Base-by-base conservation (phyloP, 2,113 vertebrate species). In the Triplophysa siluroides region DNA sequence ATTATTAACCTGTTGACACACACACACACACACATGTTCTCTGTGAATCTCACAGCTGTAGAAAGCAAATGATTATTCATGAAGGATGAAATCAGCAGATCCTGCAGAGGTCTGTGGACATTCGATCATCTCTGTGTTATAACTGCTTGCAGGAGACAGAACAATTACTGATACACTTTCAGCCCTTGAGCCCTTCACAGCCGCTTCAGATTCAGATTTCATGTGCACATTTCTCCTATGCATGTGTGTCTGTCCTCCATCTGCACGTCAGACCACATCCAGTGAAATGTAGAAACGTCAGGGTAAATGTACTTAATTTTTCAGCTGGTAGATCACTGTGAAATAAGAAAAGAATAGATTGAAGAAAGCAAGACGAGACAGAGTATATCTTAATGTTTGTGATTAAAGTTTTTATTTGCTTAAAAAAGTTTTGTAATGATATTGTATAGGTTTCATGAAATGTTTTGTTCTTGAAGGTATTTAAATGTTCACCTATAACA, bases 191-290 rank as follows among this genome's bases (percentile, higher is more conserved):
- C 41, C 87, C 75, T 82, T 64, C 83, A 88, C 90, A 90, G 88
- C 89, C 92, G 90, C 85, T 86, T 84, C 60, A 58, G 72, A 38
- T 38, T 81, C 67, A 83, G 81, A 52, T 91, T 92, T 92, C 86
- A 92, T 86, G 85, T 80, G 38, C 69, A 61, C 83, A 77, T 84
- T 83, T 83, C 81, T 71, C 85, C 84, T 84, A 62, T 26, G 61
- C 11, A 24, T 62, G 19, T 45, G 16, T 58, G 70, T 14, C 72
- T 81, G 86, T 82, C 82, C 87, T 7, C 19, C 87, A 85, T 82
- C 83, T 74, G 79, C 79, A 82, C 84, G 69, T 58, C 64, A 86
- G 65, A 43, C 23, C 64, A 67, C 5, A 16, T n/a, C 26, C 33
- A 19, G 63, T 18, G 18, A 45, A 45, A 83, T 91, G 88, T 85